Evolutionary conservation across 2,888 invertebrate species (phyloP).

Genomic region (Spilosoma lubricipeda): DNA sequence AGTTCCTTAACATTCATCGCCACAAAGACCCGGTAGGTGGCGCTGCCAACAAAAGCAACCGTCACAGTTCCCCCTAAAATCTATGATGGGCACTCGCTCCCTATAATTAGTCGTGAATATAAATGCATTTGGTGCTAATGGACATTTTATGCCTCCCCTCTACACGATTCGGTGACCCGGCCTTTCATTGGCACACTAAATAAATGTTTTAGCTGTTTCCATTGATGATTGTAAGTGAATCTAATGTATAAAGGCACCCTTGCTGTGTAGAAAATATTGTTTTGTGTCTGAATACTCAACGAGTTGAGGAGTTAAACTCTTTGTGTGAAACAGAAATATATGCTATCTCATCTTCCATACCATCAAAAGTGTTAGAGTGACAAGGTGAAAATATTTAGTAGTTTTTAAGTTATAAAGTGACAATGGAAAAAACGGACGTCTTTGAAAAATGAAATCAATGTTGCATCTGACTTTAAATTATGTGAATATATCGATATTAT

Average conservation of each 20-base stretch:
- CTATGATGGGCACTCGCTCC: conserved; percentile 55
- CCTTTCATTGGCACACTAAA: conserved; percentile 44
- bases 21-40: conserved; percentile 25
- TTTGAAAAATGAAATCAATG: not conserved
- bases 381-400: no score
- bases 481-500: not conserved
- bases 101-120: conserved; percentile 71
- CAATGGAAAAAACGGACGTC: not conserved
- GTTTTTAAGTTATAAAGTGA: no score
- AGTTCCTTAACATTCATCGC: conserved; percentile 22
- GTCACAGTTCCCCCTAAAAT: conserved; percentile 44
- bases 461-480: not conserved
- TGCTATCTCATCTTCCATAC: not conserved
- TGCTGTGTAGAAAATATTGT: not conserved
- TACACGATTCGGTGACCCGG: conserved; percentile 34
- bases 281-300: not conserved
- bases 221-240: conserved; percentile 29
- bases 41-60: conserved; percentile 43
- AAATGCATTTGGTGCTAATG: conserved; percentile 75
- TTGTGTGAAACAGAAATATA: not conserved
- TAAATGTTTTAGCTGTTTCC: conserved; percentile 41
- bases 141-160: conserved; percentile 61
- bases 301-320: not conserved
- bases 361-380: not conserved
- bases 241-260: conserved; percentile 1